Percentiles rank a stretch among this genome's conserved stretches.
Evolutionary conservation across 2,888 invertebrate species (phyloP).

Genomic region (Drosophila nigritarsus): DNA sequence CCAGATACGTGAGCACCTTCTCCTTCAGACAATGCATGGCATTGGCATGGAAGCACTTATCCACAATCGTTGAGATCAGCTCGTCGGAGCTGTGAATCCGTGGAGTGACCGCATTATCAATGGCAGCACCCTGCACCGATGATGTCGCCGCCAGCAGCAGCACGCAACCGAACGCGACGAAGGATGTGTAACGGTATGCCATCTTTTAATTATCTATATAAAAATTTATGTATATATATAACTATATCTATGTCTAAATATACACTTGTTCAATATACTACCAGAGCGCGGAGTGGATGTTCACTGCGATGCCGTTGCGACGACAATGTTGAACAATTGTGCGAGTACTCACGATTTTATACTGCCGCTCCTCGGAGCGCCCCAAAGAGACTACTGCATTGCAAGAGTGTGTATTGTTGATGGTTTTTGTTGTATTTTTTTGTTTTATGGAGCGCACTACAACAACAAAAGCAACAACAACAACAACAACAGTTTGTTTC

Average conservation of each 20-base stretch:
- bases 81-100: slow-evolving; percentile 89
- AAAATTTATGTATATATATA: slow-evolving; percentile 8
- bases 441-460: slow-evolving; percentile 62
- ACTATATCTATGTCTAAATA: neutral
- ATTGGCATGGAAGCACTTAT: slow-evolving; percentile 89
- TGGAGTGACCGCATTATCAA: slow-evolving; percentile 86
- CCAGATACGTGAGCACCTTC: slow-evolving; percentile 91
- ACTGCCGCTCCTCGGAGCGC: slow-evolving; percentile 84
- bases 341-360: slow-evolving; percentile 84
- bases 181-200: slow-evolving; percentile 85
- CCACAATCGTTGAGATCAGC: slow-evolving; percentile 89
- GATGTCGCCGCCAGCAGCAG: slow-evolving; percentile 86
- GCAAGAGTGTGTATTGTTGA: slow-evolving; percentile 16
- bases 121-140: slow-evolving; percentile 85
- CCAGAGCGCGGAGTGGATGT: slow-evolving; percentile 75
- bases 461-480: slow-evolving; percentile 4
- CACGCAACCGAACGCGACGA: slow-evolving; percentile 86
- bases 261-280: slow-evolving; percentile 56
- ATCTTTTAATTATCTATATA: slow-evolving; percentile 60
- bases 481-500: slow-evolving; percentile 8
- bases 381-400: slow-evolving; percentile 44
- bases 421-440: neutral
- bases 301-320: slow-evolving; percentile 83
- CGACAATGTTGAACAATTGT: slow-evolving; percentile 85
- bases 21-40: slow-evolving; percentile 91